Evolutionary conservation across 2,888 invertebrate genomes (phyloP).

Genomic region (Danaus chrysippus): DNA sequence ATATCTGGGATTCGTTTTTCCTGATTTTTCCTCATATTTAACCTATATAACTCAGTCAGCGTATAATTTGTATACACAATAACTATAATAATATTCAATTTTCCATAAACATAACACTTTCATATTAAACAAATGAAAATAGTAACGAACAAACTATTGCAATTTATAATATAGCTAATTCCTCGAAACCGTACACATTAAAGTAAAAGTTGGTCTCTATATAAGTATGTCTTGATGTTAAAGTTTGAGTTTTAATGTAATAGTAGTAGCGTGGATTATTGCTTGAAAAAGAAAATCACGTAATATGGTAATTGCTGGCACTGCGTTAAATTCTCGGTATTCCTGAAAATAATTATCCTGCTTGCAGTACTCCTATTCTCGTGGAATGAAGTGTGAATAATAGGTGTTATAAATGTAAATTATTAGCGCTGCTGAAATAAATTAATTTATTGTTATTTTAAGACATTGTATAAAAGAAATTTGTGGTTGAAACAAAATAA

Average conservation of each 20-base stretch:
- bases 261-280: constrained; percentile 19
- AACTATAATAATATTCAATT: too few relatives aligned
- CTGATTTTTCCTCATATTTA: too few relatives aligned
- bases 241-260: constrained; percentile 18
- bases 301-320: constrained; percentile 27
- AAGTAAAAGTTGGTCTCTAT: background rate
- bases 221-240: constrained; percentile 4
- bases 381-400: constrained; percentile 21
- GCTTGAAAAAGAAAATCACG: constrained; percentile 24
- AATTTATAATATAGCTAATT: constrained; percentile 2
- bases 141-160: background rate
- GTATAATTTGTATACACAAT: too few relatives aligned
- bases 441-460: background rate
- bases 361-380: constrained; percentile 18
- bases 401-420: constrained; percentile 17
- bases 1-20: too few relatives aligned
- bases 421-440: constrained; percentile 11
- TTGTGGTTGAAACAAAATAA: too few relatives aligned
- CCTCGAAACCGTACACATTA: background rate
- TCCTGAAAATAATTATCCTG: constrained; percentile 30
- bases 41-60: too few relatives aligned
- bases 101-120: too few relatives aligned
- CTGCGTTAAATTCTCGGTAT: constrained; percentile 27
- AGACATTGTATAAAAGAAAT: background rate
- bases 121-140: constrained; percentile 3